Base-by-base conservation (phyloP, 2,113 vertebrate genomes). In the Euleptes europaea region DNA sequence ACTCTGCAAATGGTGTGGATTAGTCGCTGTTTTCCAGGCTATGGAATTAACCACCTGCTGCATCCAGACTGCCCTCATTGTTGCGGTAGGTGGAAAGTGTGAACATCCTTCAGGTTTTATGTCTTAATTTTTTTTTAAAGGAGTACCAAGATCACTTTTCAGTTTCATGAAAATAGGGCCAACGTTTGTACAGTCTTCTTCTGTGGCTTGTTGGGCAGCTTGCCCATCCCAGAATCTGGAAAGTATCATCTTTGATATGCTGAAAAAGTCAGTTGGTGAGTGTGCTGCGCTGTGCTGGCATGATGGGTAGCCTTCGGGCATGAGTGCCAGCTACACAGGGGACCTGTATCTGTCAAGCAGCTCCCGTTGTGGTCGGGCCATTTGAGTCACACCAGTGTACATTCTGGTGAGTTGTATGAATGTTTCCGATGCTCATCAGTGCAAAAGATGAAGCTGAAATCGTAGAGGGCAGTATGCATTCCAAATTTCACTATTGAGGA, bases 11-110 rank as follows among this genome's bases (percentile, higher is more conserved):
- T 87, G 77, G 86, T 94, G 23, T 80, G 78, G 94, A 65, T 92
- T 82, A 83, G 93, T 78, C 83, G 44, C 82, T 96, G 91, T 88
- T 87, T 13, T 49, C 93, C 94, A 8, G 92, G 94, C 2, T 93
- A 95, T 65, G 94, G 94, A 84, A 93, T 95, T 1, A 92, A 93
- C 82, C 1, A 17, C 69, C 4, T 86, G 40, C 80, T 82, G 81
- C 92, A 96, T 78, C 91, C 93, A 38, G 81, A 74, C 19, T 96
- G 95, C 40, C 92, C 94, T 21, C 83, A 93, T 19, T 96, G 90
- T 88, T 94, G 93, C 77, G 93, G 94, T 95, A 94, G 57, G 93
- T 88, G 35, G 28, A 19, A 86, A 83, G 73, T 17, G 78, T 3
- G 76, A 5, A 49, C 67, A 71, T 84, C 1, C 3, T 40, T 79